Evolutionary conservation across 2,888 invertebrate genomes (phyloP).

Genomic region (Timema podura): DNA sequence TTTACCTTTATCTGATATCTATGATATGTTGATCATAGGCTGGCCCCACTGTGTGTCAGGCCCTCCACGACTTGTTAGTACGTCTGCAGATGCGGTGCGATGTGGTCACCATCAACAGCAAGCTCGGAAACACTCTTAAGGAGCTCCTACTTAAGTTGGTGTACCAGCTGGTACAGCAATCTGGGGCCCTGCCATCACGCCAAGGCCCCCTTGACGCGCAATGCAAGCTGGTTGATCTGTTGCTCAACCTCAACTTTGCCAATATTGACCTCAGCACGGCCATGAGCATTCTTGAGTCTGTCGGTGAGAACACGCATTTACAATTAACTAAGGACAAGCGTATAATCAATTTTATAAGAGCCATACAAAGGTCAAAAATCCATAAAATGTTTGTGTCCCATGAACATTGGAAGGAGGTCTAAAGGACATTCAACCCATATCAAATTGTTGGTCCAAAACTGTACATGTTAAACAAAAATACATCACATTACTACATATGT

Average conservation of each 20-base stretch:
- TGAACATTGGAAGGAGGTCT: too few relatives aligned
- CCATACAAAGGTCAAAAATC: too few relatives aligned
- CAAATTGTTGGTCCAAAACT: too few relatives aligned
- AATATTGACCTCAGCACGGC: constrained; percentile 67
- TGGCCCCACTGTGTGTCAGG: constrained; percentile 71
- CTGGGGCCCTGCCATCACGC: constrained; percentile 58
- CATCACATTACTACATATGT: too few relatives aligned
- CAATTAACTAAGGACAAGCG: too few relatives aligned
- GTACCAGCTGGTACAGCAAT: constrained; percentile 65
- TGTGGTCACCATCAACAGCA: constrained; percentile 52
- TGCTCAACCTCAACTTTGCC: constrained; percentile 61
- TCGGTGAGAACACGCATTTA: constrained; percentile 48
- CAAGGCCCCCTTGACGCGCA: constrained; percentile 71
- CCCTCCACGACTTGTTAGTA: constrained; percentile 65
- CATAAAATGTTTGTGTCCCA: too few relatives aligned
- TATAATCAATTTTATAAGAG: too few relatives aligned
- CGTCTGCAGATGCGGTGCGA: constrained; percentile 65
- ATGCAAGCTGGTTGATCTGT: constrained; percentile 63
- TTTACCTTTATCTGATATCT: too few relatives aligned
- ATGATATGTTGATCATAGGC: constrained; percentile 49
- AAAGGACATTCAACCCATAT: too few relatives aligned
- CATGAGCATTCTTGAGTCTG: constrained; percentile 68
- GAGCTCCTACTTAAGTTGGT: constrained; percentile 66
- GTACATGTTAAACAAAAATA: too few relatives aligned
- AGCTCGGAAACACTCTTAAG: constrained; percentile 53